Conservation (phyloP, 2,797 vertebrate genomes). For the Leucoraja ocellata region DNA sequence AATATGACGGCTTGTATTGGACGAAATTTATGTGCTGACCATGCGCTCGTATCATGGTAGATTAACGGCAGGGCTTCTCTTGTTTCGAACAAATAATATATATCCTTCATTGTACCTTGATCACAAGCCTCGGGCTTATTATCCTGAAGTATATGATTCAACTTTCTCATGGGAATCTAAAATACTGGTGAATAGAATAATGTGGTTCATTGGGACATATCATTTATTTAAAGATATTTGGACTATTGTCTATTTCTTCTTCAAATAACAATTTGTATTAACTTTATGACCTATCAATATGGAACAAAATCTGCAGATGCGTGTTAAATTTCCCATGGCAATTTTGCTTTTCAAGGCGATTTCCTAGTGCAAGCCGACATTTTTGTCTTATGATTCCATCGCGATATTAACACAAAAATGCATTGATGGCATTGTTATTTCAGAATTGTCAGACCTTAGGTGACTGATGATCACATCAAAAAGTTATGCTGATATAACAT, state of each 20-base stretch:
- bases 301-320: neutral
- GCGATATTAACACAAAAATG: neutral
- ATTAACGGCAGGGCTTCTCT: neutral
- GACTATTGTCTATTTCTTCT: neutral
- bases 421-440: constrained; percentile 9
- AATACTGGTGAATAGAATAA: neutral
- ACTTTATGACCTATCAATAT: neutral
- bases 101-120: neutral
- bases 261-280: neutral
- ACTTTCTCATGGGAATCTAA: neutral
- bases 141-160: neutral
- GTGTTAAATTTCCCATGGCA: constrained; percentile 25
- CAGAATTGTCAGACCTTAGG: neutral
- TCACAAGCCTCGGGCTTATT: neutral
- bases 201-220: neutral
- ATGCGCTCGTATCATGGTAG: neutral
- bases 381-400: neutral
- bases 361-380: neutral
- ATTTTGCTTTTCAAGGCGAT: neutral
- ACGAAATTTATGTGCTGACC: neutral
- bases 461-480: neutral
- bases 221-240: neutral
- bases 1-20: neutral
- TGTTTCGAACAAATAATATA: neutral
- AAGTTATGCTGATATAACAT: no score